Evolutionary conservation across 2,797 vertebrate genomes (phyloP), one percentile per base, ranked within the genome.

Genomic region (Halcyon badia): DNA sequence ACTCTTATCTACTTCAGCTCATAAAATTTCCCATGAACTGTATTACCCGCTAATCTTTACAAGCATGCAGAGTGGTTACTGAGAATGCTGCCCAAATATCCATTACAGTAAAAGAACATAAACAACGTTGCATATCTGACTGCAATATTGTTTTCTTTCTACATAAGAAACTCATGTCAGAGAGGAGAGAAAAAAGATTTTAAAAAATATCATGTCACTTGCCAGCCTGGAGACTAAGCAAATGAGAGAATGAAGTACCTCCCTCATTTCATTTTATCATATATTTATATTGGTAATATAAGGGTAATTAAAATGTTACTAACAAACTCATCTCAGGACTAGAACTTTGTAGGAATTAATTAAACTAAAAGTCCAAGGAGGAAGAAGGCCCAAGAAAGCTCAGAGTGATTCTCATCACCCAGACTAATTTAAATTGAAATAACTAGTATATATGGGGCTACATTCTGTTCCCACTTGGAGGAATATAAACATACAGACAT

Each of bases 11-110:
- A 85, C 77, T 96, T 94, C 57, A 95, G 86, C 85, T 86, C 90
- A 89, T 93, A 97, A 94, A 92, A 95, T 92, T 97, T 97, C 97
- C 94, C 96, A 97, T 95, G 96, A 95, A 97, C 96, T 95, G 77
- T 91, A 94, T 96, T 95, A 96, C 89, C 96, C 84, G 91, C 72
- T 95, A 97, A 97, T 96, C 97, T 95, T 90, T 89, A 96, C 89
- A 96, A 94, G 92, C 87, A 96, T 33, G 83, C 79, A 78, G 91
- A 96, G 60, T 83, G 68, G 79, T 95, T 93, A 96, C 93, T 78
- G 64, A 96, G 89, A 97, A 96, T 87, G 83, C 88, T 3, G 75
- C 90, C 88, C 75, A 95, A 95, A 97, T 66, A 91, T 72, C 95
- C 71, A 86, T 96, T 95, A 91, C 79, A 84, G 91, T 79, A 95